Evolutionary conservation across 2,797 vertebrate species (phyloP).

Genomic region (Leptatherina wallacei): DNA sequence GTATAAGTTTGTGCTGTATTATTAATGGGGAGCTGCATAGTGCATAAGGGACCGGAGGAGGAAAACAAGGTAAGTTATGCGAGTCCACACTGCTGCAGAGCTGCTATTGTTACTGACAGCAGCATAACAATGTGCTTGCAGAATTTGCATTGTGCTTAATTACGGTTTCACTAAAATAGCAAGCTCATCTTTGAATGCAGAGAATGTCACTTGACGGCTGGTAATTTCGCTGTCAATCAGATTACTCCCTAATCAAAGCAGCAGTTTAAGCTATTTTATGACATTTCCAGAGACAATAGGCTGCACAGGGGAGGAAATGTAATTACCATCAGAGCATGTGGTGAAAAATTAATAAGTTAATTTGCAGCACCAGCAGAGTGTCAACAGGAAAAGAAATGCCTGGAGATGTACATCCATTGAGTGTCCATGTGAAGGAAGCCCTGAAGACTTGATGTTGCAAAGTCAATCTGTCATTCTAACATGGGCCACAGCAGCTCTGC

Average conservation of each 20-base stretch:
- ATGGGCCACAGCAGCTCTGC: conserved; percentile 49
- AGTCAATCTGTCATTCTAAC: conserved; percentile 67
- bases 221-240: conserved; percentile 81
- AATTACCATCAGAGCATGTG: conserved; percentile 81
- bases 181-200: conserved; percentile 70
- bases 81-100: conserved; percentile 45
- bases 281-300: conserved; percentile 81
- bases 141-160: conserved; percentile 70
- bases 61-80: conserved; percentile 17
- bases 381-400: conserved; percentile 64
- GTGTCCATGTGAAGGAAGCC: conserved; percentile 58
- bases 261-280: conserved; percentile 79
- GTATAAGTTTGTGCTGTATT: conserved; percentile 12
- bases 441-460: conserved; percentile 54
- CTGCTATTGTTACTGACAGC: conserved; percentile 54
- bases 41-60: conserved; percentile 10
- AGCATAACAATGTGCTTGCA: conserved; percentile 59
- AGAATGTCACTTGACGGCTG: conserved; percentile 73
- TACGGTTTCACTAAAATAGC: conserved; percentile 65
- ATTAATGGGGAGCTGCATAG: conserved; percentile 11
- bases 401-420: conserved; percentile 59
- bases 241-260: conserved; percentile 77
- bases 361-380: conserved; percentile 76
- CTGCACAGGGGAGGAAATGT: conserved; percentile 77
- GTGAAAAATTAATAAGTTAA: conserved; percentile 82